Base-by-base conservation (phyloP, 64 coral and sea anemone genomes). In the Dendrophyllia cribrosa region DNA sequence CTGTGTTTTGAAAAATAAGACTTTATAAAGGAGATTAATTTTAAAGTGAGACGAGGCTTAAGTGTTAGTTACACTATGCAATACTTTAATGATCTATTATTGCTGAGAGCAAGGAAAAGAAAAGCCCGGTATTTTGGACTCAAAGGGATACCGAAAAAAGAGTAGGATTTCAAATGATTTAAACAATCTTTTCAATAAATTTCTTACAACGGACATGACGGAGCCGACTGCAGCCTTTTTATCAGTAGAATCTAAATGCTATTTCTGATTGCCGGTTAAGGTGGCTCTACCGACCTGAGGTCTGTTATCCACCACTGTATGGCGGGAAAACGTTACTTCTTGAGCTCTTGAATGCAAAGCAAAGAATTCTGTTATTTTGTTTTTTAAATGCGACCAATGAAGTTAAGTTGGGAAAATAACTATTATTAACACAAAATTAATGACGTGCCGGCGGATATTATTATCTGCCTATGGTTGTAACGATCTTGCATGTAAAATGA, bases 1-100 rank as follows among this genome's bases (percentile, higher is more conserved):
- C 19, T 55, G 50, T 77, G 51, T 77, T 77, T 77, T 77, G n/a
- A 77, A 82, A 62, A 64, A 82, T 44, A 82, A 82, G 78, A 62
- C 25, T n/a, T 47, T 3, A 17, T 46, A 44, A 82, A 77, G 74
- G 45, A 82, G 6, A 82, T 82, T 47, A 82, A 63, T n/a, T 64
- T 44, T 64, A 62, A 64, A 64, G 24, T 77, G 75, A 56, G 21
- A 58, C 19, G 51, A 24, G 48, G n/a, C 75, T 20, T 49, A 75
- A 50, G 43, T 74, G 19, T 34, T 34, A 75, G 46, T 75, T 75
- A 17, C 14, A 75, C 46, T 17, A 7, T 50, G 7, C 46, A 17
- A 19, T 7, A n/a, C 46, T 56, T 12, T 56, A 56, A 56, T 9
- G 53, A 1, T 34, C 34, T 34, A 34, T 34, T 4, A 12, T 12